These are phyloP conservation scores for Branchinecta sandiegonensis DNA, from an alignment of 2,888 invertebrate genomes.

Conservation along the genomic window DNA sequence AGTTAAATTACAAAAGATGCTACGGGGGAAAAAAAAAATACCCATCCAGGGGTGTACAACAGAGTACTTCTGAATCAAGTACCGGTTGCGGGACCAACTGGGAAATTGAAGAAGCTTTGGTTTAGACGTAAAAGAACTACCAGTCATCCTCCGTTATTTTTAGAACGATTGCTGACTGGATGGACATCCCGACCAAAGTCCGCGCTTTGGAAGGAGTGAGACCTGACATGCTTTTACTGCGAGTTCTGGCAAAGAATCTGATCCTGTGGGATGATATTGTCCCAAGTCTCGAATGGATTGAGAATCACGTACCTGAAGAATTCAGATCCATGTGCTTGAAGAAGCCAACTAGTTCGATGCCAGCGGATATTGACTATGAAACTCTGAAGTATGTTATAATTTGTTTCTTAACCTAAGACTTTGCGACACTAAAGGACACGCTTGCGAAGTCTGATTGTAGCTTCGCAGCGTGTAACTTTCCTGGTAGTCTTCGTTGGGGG, in stretches of 20 bases:
- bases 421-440: too few species aligned
- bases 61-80: too few species aligned
- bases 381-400: constrained; percentile 64
- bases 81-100: too few species aligned
- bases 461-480: too few species aligned
- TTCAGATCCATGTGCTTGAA: constrained; percentile 63
- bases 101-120: too few species aligned
- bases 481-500: too few species aligned
- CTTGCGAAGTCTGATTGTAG: too few species aligned
- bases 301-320: constrained; percentile 58
- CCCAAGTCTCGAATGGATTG: constrained; percentile 69
- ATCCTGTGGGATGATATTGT: constrained; percentile 76
- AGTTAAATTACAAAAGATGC: too few species aligned
- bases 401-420: not conserved
- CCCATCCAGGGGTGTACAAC: too few species aligned
- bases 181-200: constrained; percentile 74
- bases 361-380: constrained; percentile 61
- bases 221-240: constrained; percentile 72
- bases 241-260: constrained; percentile 62
- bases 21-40: too few species aligned
- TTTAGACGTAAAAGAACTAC: not conserved
- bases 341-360: constrained; percentile 41
- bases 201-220: constrained; percentile 78
- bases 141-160: constrained; percentile 22
- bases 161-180: constrained; percentile 73